Base-by-base conservation (phyloP, 2,113 vertebrate genomes). In the Cyphomyrus discorhynchus region DNA sequence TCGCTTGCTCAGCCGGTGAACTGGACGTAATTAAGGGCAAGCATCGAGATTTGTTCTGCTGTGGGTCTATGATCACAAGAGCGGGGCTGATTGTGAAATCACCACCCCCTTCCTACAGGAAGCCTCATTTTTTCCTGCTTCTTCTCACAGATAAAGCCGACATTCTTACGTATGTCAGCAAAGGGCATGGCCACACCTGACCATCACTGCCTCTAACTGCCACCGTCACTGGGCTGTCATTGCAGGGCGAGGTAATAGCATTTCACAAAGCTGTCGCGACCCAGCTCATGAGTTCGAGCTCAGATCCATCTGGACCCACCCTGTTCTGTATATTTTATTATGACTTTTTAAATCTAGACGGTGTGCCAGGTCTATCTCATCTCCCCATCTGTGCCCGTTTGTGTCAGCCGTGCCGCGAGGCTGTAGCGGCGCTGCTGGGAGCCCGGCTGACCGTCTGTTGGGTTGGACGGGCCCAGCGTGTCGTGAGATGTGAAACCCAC, bases 191-290 rank as follows among this genome's bases (percentile, higher is more conserved):
- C 24, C 45, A 10, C 19, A 24, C 24, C 42, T 46, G 27, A 35
- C 47, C 85, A n/a, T 17, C 45, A 31, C 47, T 47, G n/a, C 19
- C 19, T 46, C 46, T 50, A 5, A 46, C 39, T 84, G 39, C 39
- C 39, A 21, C 17, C 17, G 80, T 47, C 50, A 87, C 74, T 35
- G 47, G n/a, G 47, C 85, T 17, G 85, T 66, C n/a, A 35, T 1
- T 10, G 21, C 82, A 27, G 80, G 80, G 80, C 39, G 31, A 3
- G 21, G 84, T 27, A 93, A 90, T 92, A 90, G 89, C 87, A 21
- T 10, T 87, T 53, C 27, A 10, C 31, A 13, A 53, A 47, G 17
- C 27, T 53, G 27, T 21, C 15, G 17, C 31, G 17, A 39, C 50
- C 85, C 5, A 31, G 5, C 27, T 24, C 17, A n/a, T 10, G 82